phyloP scores from a whole-genome alignment of 2,888 invertebrate genomes.

The Crioceris asparagi region DNA sequence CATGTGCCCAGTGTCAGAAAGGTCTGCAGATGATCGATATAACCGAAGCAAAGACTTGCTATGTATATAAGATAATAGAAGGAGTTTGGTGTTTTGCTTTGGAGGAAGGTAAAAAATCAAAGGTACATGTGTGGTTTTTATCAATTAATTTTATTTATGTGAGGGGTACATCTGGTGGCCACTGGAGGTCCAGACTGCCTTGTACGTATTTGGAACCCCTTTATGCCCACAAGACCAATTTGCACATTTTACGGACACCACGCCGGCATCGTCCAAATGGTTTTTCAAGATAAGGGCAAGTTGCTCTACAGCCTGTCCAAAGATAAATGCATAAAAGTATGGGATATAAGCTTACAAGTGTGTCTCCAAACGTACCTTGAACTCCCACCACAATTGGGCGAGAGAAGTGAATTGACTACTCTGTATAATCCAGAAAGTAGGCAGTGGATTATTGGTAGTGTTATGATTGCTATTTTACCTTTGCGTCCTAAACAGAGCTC shows the following conservation, averaged over 20 bases:
- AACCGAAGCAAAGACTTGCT: constrained; percentile 13
- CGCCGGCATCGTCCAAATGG: constrained; percentile 53
- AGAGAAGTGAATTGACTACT: constrained; percentile 40
- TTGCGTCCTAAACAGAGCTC: constrained; percentile 56
- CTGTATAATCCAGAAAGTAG: constrained; percentile 56
- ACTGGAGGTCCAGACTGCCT: constrained; percentile 68
- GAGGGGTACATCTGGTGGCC: constrained; percentile 44
- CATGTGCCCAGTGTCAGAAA: constrained; percentile 39
- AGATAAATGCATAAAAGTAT: constrained; percentile 62
- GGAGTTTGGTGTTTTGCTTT: constrained; percentile 54
- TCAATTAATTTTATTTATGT: too few species aligned
- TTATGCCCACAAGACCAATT: constrained; percentile 56
- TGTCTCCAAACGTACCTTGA: constrained; percentile 63
- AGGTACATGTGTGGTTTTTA: too few species aligned
- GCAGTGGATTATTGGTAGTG: constrained; percentile 54
- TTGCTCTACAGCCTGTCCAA: constrained; percentile 62
- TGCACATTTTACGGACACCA: constrained; percentile 59
- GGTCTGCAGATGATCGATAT: constrained; percentile 52
- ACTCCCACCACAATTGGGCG: constrained; percentile 50
- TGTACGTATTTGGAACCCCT: constrained; percentile 67
- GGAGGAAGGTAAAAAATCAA: too few species aligned
- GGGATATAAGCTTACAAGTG: constrained; percentile 56
- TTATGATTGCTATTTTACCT: constrained; percentile 51
- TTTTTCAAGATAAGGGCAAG: constrained; percentile 55
- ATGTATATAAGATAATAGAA: constrained; percentile 39